These are phyloP conservation scores for Myzus persicae DNA, from an alignment of 1,140 invertebrate genomes.

Conservation along the genomic window DNA sequence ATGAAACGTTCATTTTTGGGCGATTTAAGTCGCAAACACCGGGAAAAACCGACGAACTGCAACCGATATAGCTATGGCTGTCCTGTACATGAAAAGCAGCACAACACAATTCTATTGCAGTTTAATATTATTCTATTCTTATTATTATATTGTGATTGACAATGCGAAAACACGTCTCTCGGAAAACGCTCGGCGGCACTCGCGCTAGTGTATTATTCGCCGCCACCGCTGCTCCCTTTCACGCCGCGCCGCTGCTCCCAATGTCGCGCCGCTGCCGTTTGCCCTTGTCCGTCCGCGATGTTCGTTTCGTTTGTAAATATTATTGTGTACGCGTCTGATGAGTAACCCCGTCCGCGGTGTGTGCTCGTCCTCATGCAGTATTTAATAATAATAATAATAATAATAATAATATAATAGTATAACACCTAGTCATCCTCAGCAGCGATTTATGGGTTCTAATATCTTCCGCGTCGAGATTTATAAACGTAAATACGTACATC, in stretches of 20 bases:
- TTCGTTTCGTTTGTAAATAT: constrained; percentile 15
- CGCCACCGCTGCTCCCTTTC: constrained; percentile 29
- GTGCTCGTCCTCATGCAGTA: constrained; percentile 15
- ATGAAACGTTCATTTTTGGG: neutral
- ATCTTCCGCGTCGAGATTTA: constrained; percentile 46
- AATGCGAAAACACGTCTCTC: neutral
- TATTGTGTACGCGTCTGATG: constrained; percentile 2
- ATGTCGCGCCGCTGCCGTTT: constrained; percentile 50
- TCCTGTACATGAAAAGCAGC: no score
- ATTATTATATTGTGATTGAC: neutral
- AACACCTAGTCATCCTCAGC: constrained; percentile 42
- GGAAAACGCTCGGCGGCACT: neutral
- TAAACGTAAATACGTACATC: neutral
- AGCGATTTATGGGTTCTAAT: constrained; percentile 33
- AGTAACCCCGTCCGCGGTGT: constrained; percentile 25
- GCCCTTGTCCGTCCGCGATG: constrained; percentile 43
- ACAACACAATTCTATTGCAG: no score
- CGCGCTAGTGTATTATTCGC: neutral
- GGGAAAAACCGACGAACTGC: no score
- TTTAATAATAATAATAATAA: neutral
- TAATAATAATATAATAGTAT: neutral
- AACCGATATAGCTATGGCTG: no score
- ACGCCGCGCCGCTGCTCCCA: constrained; percentile 17
- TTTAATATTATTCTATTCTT: no score
- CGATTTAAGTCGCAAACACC: neutral